phyloP scores from a whole-genome alignment of 1,140 invertebrate genomes.

The Diorhabda sublineata region DNA sequence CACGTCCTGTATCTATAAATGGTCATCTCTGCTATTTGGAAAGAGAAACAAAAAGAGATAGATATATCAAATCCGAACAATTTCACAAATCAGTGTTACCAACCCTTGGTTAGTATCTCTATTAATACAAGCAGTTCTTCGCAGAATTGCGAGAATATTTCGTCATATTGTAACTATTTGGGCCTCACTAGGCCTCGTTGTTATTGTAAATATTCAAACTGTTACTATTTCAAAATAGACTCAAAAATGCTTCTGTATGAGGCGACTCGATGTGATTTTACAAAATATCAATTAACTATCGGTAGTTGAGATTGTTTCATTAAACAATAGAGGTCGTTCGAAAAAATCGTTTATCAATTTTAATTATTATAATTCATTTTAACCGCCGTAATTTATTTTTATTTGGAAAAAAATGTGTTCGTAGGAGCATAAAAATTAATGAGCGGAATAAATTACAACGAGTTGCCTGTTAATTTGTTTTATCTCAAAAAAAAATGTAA shows the following conservation, averaged over 20 bases:
- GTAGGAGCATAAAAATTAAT: background rate
- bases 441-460: background rate
- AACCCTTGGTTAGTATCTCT: too few species aligned
- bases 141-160: background rate
- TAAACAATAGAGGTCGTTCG: background rate
- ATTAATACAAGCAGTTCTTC: too few species aligned
- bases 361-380: background rate
- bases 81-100: too few species aligned
- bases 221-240: background rate
- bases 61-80: too few species aligned
- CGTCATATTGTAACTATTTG: background rate
- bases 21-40: too few species aligned
- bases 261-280: too few species aligned
- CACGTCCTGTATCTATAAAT: too few species aligned
- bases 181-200: background rate
- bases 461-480: background rate
- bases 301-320: background rate
- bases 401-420: background rate
- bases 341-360: background rate
- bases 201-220: slow-evolving; percentile 1
- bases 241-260: background rate
- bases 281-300: too few species aligned
- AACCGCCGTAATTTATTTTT: background rate
- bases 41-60: too few species aligned
- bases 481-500: background rate